Conservation (phyloP, 2,113 vertebrate genomes). For the Sander vitreus region DNA sequence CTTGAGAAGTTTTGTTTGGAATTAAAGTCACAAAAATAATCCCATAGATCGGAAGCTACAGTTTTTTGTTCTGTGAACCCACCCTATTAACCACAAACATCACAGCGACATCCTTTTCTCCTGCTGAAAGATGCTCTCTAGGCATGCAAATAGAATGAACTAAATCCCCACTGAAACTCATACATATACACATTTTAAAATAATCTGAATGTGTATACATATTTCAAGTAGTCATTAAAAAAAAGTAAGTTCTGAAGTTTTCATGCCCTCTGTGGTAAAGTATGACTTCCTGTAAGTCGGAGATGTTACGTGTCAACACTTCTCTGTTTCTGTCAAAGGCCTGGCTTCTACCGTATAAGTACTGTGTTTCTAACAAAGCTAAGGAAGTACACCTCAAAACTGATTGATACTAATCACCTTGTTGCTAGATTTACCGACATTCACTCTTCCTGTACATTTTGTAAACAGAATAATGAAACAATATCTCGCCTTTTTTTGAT, state of each 20-base stretch:
- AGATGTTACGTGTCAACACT: background rate
- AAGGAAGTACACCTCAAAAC: too few species aligned
- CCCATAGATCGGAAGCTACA: too few species aligned
- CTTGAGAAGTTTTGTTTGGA: too few species aligned
- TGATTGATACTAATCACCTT: too few species aligned
- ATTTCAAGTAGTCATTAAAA: background rate
- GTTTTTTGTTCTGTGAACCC: background rate
- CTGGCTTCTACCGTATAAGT: too few species aligned
- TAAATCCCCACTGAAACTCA: background rate
- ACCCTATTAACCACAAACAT: background rate
- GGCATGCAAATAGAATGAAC: background rate
- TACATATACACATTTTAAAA: background rate
- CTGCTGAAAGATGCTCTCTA: background rate
- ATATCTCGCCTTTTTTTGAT: too few species aligned
- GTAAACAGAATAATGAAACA: too few species aligned
- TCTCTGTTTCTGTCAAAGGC: background rate
- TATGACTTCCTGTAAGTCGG: slow-evolving; percentile 1
- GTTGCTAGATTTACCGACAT: too few species aligned
- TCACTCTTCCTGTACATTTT: too few species aligned
- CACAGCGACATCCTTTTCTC: background rate
- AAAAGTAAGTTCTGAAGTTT: background rate
- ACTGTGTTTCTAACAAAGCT: too few species aligned
- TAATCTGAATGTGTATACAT: background rate
- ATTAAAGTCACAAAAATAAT: too few species aligned
- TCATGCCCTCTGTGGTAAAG: background rate